phyloP scores from a whole-genome alignment of 2,113 vertebrate genomes.

The Grus americana region DNA sequence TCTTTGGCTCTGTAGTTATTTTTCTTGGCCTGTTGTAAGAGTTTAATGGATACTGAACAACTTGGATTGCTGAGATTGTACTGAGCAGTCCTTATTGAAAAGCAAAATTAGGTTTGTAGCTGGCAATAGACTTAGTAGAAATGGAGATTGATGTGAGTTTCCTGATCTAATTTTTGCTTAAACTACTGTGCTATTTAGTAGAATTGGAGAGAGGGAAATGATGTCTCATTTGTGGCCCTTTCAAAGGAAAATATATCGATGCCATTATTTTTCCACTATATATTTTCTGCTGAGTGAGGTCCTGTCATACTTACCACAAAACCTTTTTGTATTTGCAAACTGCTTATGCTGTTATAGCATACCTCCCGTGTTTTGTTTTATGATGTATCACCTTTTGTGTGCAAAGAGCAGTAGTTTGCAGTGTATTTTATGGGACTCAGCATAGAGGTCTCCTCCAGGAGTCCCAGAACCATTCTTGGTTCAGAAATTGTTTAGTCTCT shows the following conservation, averaged over 20 bases:
- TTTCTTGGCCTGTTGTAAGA: neutral
- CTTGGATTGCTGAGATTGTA: neutral
- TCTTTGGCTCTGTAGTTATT: neutral
- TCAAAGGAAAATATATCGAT: neutral
- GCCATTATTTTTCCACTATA: neutral
- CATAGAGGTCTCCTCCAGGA: neutral
- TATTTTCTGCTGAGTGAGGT: neutral
- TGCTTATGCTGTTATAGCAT: neutral
- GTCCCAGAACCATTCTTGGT: neutral
- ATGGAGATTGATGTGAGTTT: neutral
- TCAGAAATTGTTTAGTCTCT: neutral
- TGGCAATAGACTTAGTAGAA: neutral
- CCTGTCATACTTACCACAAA: neutral
- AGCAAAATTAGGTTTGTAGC: neutral
- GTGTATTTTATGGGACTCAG: neutral
- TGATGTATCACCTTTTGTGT: fast-evolving
- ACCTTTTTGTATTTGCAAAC: neutral
- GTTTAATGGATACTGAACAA: neutral
- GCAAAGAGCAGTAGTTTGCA: neutral
- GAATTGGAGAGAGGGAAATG: neutral
- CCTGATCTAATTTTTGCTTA: conserved; percentile 7
- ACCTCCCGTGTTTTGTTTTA: neutral
- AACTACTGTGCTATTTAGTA: neutral
- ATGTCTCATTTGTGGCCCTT: neutral
- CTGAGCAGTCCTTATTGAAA: neutral